Conservation (phyloP, 2,113 vertebrate genomes). For the Irena cyanogastra region DNA sequence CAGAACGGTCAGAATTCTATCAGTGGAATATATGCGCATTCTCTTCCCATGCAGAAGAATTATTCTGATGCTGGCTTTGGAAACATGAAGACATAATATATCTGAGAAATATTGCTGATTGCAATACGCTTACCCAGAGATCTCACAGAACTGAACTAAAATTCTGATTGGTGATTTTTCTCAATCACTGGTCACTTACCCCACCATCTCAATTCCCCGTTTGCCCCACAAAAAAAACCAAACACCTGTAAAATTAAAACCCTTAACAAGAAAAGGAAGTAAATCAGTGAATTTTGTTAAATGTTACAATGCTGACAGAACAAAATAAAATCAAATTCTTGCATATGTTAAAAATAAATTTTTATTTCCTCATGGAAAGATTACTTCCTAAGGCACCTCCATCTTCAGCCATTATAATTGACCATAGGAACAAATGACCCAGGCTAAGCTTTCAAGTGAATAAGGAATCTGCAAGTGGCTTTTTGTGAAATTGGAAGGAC, state of each 20-base stretch:
- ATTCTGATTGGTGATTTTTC: not conserved
- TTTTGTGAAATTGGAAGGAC: not conserved
- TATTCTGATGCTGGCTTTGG: not conserved
- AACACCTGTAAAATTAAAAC: not conserved
- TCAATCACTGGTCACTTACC: not conserved
- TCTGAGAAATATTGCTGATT: not conserved
- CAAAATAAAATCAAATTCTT: not conserved
- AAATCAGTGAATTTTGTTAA: not conserved
- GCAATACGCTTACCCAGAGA: not conserved
- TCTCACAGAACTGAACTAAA: not conserved
- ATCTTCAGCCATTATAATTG: not conserved
- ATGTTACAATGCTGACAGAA: not conserved
- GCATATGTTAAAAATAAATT: not conserved
- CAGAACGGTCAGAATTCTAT: not conserved
- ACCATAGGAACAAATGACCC: not conserved
- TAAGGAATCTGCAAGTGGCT: not conserved
- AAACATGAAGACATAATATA: not conserved
- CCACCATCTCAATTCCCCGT: not conserved
- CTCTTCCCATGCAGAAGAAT: not conserved
- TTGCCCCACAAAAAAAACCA: rapidly evolving
- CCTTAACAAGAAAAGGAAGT: not conserved
- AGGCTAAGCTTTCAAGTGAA: not conserved
- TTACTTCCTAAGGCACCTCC: not conserved
- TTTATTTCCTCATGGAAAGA: not conserved
- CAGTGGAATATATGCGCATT: not conserved